Conservation (phyloP, 2,888 invertebrate species). For the Sesia bembeciformis region DNA sequence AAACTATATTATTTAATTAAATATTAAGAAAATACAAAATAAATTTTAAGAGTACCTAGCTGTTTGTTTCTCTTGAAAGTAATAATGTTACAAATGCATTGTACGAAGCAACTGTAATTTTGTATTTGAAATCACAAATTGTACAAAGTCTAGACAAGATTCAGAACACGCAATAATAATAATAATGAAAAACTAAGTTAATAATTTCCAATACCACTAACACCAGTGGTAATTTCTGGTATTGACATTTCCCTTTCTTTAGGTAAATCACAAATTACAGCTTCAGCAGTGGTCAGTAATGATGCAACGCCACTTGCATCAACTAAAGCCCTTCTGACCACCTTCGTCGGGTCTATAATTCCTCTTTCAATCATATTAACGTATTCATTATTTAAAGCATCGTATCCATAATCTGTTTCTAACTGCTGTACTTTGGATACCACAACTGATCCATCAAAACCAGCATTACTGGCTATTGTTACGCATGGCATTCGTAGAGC, state of each 20-base stretch:
- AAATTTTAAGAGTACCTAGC: no score
- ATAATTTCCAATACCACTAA: slow-evolving; percentile 7
- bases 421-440: slow-evolving; percentile 91
- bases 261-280: slow-evolving; percentile 89
- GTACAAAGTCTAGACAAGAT: no score
- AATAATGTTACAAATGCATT: no score
- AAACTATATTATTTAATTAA: no score
- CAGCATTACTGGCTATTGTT: slow-evolving; percentile 93
- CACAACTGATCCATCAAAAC: slow-evolving; percentile 89
- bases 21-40: no score
- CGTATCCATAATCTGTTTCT: slow-evolving; percentile 85
- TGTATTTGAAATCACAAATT: no score
- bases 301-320: slow-evolving; percentile 63
- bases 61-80: no score
- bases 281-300: slow-evolving; percentile 87
- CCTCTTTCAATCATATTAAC: slow-evolving; percentile 93
- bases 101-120: no score
- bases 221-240: slow-evolving; percentile 3
- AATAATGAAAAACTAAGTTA: not conserved
- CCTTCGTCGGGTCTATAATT: slow-evolving; percentile 96
- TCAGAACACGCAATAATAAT: no score
- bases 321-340: slow-evolving; percentile 49
- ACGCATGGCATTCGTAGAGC: slow-evolving; percentile 89
- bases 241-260: slow-evolving; percentile 17
- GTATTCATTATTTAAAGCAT: slow-evolving; percentile 89